Conservation (phyloP, 2,888 invertebrate species). For the Amblyjoppa fuscipennis region DNA sequence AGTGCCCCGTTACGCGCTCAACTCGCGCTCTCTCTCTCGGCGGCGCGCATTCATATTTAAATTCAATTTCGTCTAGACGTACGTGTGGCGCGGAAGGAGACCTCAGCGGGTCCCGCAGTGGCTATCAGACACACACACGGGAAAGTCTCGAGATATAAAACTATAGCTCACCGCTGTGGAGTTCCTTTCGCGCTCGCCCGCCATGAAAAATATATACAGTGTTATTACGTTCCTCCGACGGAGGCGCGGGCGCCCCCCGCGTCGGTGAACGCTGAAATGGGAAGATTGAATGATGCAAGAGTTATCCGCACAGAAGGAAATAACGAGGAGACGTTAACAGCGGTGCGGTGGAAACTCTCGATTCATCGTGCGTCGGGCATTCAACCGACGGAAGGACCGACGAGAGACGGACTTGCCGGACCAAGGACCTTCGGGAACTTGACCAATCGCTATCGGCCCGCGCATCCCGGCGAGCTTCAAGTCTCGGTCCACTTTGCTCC, state of each 20-base stretch:
- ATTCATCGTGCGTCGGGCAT: constrained; percentile 24
- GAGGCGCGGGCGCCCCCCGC: background rate
- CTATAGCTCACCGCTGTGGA: constrained; percentile 1
- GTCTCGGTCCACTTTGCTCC: too few species aligned
- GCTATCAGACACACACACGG: constrained; percentile 55
- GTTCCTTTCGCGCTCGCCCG: background rate
- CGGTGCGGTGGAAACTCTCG: constrained; percentile 1
- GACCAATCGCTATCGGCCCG: constrained; percentile 48
- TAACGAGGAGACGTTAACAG: constrained; percentile 44
- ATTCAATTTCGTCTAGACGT: constrained; percentile 70
- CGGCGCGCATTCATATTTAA: constrained; percentile 68
- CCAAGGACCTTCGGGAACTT: constrained; percentile 50
- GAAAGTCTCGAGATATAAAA: constrained; percentile 40
- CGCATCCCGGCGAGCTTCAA: background rate
- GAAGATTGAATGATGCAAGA: constrained; percentile 52
- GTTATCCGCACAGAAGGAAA: constrained; percentile 58
- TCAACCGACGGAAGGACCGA: background rate
- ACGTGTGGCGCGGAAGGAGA: constrained; percentile 52
- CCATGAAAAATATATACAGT: constrained; percentile 9
- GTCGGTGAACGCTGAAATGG: background rate
- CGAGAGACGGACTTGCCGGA: constrained; percentile 9
- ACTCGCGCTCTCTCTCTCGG: constrained; percentile 44
- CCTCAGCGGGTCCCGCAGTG: constrained; percentile 45
- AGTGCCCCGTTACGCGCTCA: constrained; percentile 66
- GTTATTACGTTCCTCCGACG: background rate